Conservation (phyloP, 2,113 vertebrate genomes). For the Ictalurus furcatus region DNA sequence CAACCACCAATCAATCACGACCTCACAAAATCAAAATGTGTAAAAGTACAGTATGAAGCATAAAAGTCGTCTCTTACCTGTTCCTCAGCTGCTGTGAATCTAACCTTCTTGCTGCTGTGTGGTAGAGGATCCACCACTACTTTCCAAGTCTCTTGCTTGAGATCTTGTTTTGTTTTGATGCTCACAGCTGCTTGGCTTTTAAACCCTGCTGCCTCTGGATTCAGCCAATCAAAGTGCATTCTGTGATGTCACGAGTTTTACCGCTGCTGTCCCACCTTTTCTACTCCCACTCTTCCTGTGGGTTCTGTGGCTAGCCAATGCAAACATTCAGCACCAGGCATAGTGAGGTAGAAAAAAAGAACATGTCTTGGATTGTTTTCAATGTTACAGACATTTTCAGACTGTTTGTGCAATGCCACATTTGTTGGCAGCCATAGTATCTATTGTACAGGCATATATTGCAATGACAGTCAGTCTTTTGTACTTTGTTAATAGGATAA, state of each 20-base stretch:
- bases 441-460: not conserved
- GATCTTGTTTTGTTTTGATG: conserved; percentile 58
- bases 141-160: conserved; percentile 54
- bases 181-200: conserved; percentile 67
- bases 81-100: conserved; percentile 1
- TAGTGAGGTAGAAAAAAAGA: conserved; percentile 28
- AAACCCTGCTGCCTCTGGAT: conserved; percentile 62
- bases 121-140: conserved; percentile 42
- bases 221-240: conserved; percentile 66
- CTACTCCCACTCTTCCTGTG: conserved; percentile 80
- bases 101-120: not conserved
- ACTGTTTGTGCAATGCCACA: conserved; percentile 30
- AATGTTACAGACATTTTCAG: conserved; percentile 17
- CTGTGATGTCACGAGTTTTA: conserved; percentile 76
- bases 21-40: not conserved
- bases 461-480: not conserved
- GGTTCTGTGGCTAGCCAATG: conserved; percentile 65
- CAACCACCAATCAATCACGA: not conserved
- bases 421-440: conserved; percentile 4
- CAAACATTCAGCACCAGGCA: conserved; percentile 58
- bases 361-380: conserved; percentile 38
- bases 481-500: not conserved
- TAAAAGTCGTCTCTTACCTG: conserved; percentile 35
- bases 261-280: conserved; percentile 71
- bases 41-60: not conserved